Base-by-base conservation (phyloP, 2,113 vertebrate genomes). In the Heloderma charlesbogerti region DNA sequence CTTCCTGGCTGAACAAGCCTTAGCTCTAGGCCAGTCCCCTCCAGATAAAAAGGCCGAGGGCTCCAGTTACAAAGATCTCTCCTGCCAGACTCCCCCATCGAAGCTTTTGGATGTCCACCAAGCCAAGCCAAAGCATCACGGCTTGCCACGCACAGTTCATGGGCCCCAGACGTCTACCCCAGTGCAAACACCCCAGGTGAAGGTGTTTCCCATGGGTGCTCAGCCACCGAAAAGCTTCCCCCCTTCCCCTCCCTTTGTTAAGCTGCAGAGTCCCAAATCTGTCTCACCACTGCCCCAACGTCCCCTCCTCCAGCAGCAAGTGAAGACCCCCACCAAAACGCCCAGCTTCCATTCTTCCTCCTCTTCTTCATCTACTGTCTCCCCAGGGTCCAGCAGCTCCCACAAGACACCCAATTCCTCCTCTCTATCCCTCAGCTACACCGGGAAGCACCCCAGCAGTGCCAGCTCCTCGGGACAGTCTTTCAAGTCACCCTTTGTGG, bases 1-100 rank as follows among this genome's bases (percentile, higher is more conserved):
- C 91, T 98, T 98, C 91, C 92, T 98, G 91, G 98, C 97, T 20
- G 98, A 98, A 87, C 98, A 98, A 95, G 97, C 98, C 54, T 92
- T 98, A 71, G 96, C 96, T 0, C 90, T 97, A 88, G 97, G 97
- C 69, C 97, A 97, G 86, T 92, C 97, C 89, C 95, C 98, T 94
- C 97, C 97, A 94, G 98, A 98, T 89, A 98, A 98, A 91, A 98
- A 98, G 93, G 0, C 93, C 1, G 97, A 98, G 88, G 96, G 91
- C 93, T 95, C 96, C 69, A 94, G 93, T 93, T 97, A 97, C 94
- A 98, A 98, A 94, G 98, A 97, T 27, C 94, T 96, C 8, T 87
- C 97, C 48, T 95, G 95, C 95, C 97, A 97, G 90, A 90, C 90
- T 34, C 78, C 96, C 63, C 94, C 97, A 66, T 92, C 92, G 91